phyloP scores from a whole-genome alignment of 2,888 invertebrate genomes.

The Pammene fasciana region DNA sequence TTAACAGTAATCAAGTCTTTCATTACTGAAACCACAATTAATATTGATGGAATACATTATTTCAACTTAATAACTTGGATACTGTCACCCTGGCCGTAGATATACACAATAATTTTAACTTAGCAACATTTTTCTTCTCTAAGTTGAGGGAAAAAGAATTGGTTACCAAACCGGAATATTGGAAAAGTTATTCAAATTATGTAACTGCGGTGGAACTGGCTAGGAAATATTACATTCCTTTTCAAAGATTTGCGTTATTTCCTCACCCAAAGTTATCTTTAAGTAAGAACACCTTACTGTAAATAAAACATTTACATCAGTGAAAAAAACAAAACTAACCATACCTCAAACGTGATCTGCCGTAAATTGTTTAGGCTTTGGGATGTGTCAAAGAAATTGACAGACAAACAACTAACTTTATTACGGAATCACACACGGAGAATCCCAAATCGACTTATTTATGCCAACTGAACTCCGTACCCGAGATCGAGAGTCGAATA shows the following conservation, averaged over 20 bases:
- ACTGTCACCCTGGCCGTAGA: no score
- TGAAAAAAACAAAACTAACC: no score
- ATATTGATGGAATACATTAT: conserved; percentile 25
- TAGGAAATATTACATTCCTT: conserved; percentile 21
- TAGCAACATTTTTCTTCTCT: conserved; percentile 27
- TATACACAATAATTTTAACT: conserved; percentile 38
- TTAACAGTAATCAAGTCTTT: no score
- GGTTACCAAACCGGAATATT: conserved; percentile 38
- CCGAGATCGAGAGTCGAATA: not conserved
- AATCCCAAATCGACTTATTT: not conserved
- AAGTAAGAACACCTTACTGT: no score
- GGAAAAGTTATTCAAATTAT: conserved; percentile 40
- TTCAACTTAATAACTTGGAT: conserved; percentile 10
- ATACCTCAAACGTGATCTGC: no score
- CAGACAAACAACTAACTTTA: no score
- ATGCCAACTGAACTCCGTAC: not conserved
- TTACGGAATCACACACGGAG: not conserved
- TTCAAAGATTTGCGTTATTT: conserved; percentile 2
- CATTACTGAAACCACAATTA: no score
- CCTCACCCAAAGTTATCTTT: not conserved
- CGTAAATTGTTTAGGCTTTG: no score
- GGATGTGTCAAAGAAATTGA: no score
- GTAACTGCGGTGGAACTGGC: conserved; percentile 4
- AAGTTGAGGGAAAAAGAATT: conserved; percentile 28
- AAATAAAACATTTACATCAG: no score